Evolutionary conservation across 2,888 invertebrate genomes (phyloP).

Genomic region (Synanthedon vespiformis): DNA sequence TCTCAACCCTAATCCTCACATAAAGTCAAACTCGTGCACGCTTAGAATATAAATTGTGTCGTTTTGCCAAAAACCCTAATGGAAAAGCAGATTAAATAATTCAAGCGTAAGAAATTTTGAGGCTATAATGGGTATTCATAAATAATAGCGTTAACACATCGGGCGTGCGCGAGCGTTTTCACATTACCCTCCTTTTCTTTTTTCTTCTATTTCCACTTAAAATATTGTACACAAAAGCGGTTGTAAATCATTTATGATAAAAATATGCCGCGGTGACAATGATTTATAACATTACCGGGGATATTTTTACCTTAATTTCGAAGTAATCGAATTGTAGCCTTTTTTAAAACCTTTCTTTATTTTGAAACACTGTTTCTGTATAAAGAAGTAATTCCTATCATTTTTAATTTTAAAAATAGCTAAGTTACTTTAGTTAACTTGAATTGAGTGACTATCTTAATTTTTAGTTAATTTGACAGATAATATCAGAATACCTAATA

Average conservation of each 20-base stretch:
- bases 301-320: background rate
- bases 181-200: slow-evolving; percentile 13
- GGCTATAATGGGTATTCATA: slow-evolving; percentile 59
- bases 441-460: too few relatives aligned
- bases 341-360: too few relatives aligned
- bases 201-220: slow-evolving; percentile 26
- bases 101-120: slow-evolving; percentile 63
- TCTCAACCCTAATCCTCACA: slow-evolving; percentile 48
- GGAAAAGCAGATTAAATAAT: slow-evolving; percentile 68
- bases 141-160: slow-evolving; percentile 57
- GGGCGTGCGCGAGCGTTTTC: slow-evolving; percentile 22
- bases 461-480: too few relatives aligned
- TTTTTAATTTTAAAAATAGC: too few relatives aligned
- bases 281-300: slow-evolving; percentile 21
- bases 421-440: too few relatives aligned
- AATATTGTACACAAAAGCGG: slow-evolving; percentile 29
- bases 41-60: slow-evolving; percentile 64
- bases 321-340: background rate
- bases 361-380: too few relatives aligned
- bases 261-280: slow-evolving; percentile 31
- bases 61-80: slow-evolving; percentile 60
- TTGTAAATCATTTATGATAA: slow-evolving; percentile 48
- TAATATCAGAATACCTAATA: too few relatives aligned
- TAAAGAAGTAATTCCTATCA: too few relatives aligned
- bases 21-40: slow-evolving; percentile 50